Evolutionary conservation across 2,113 vertebrate species (phyloP), one percentile per base, ranked within the genome.

Genomic region (Xiphophorus hellerii): DNA sequence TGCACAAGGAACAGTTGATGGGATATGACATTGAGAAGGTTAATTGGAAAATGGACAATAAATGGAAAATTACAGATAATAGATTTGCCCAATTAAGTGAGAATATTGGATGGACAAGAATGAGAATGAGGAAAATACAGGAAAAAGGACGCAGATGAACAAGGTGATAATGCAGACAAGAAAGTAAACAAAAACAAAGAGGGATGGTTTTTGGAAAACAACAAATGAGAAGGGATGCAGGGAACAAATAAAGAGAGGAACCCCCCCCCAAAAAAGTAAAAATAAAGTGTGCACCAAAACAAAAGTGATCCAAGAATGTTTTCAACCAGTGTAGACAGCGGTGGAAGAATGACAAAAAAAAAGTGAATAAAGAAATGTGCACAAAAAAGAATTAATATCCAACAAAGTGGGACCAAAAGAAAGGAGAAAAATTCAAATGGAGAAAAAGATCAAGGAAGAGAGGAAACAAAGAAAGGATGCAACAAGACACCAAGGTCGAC

Each of bases 341-440:
- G 66, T 22, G 33, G 29, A 42, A 76, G n/a, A 30, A 68, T 58
- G 28, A 62, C 51, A 10, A 70, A 62, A 31, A 28, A 42, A 48
- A 17, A 15, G 13, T 35, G 3, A 9, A 28, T 25, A n/a, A 69
- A 22, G 71, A 68, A 5, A 74, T 27, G 66, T 54, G 58, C 6
- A 61, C 63, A 22, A 35, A 37, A 27, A 73, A 37, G 2, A 37
- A 37, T 37, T 17, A 75, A 69, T 27, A 17, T 48, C 20, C 17
- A 48, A 48, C 44, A 82, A 76, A 76, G 61, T 3, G 76, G 67
- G 37, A 76, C 28, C 17, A 73, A 69, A 51, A 66, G 31, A 54
- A 86, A 27, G 78, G 60, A 83, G 82, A 29, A 70, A 81, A 90
- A 85, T 85, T 89, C 84, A 79, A 85, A 87, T 84, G 88, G 42